Evolutionary conservation across 2,888 invertebrate genomes (phyloP), one percentile per base, ranked within the genome.

Genomic region (Tinea semifulvella): DNA sequence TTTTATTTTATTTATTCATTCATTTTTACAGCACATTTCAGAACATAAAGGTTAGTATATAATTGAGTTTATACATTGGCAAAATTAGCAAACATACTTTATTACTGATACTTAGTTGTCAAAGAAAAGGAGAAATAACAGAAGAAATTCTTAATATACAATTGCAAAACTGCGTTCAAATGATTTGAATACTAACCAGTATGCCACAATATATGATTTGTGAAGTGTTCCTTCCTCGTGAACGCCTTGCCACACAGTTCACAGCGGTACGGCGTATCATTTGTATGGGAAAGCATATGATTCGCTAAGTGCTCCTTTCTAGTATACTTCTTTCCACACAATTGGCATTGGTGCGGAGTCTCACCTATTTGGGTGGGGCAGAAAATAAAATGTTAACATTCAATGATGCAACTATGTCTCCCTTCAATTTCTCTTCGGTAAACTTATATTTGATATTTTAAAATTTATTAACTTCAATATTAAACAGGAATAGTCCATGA

Each of bases 131-230:
- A 17, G 13, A 3, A 7, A 11, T 7, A 6, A 11, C 10, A 38
- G 10, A 19, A 19, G 3, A n/a, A 19, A n/a, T n/a, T n/a, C 11
- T 14, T 14, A 17, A 6, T 13, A 5, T 11, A 31, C 7, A 6
- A 25, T 7, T 7, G 25, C 7, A 25, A 8, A 8, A 7, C 7
- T 6, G 7, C 6, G 25, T 25, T 6, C 7, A 17, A 44, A 40
- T 10, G 8, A 31, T 14, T 7, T 31, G 36, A 46, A 67, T 80
- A 80, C 77, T 79, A 66, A 85, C 86, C 88, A 60, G 92, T 91
- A 70, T 92, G 92, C 92, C 92, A 92, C 85, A 92, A 84, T 69
- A 92, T 91, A 81, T 92, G 92, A 83, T 92, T 92, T 86, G 90
- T 91, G 82, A 91, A 92, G 76, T 93, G 92, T 80, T 93, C 93